Conservation (phyloP, 2,888 invertebrate genomes). For the Fragum whitleyi region DNA sequence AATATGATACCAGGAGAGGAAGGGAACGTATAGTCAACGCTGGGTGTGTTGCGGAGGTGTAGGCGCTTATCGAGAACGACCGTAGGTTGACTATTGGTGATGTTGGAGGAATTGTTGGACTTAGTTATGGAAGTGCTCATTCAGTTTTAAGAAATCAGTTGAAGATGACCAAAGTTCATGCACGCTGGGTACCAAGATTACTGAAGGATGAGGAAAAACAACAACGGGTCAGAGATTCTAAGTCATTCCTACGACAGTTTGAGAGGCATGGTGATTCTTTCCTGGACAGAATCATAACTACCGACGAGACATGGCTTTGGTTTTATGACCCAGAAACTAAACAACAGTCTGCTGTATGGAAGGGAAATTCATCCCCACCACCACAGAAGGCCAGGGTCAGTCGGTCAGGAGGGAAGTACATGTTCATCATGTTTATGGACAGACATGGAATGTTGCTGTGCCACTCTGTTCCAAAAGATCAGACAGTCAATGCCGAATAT, state of each 20-base stretch:
- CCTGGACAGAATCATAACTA: not conserved
- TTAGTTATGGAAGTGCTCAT: not conserved
- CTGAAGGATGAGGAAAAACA: too few relatives aligned
- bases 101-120: not conserved
- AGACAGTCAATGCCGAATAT: too few relatives aligned
- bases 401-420: not conserved
- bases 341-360: too few relatives aligned
- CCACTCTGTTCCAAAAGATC: not conserved
- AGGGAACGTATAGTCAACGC: not conserved
- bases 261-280: not conserved
- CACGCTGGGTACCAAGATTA: constrained; percentile 35
- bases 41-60: too few relatives aligned
- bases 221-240: too few relatives aligned
- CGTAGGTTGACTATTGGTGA: not conserved
- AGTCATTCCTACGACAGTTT: too few relatives aligned
- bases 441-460: too few relatives aligned
- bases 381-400: not conserved
- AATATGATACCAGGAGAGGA: not conserved
- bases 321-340: not conserved
- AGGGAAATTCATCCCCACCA: too few relatives aligned
- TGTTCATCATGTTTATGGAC: too few relatives aligned
- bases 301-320: not conserved
- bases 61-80: too few relatives aligned
- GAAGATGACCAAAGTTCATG: constrained; percentile 36
- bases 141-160: too few relatives aligned